Evolutionary conservation across 2,797 vertebrate genomes (phyloP), one percentile per base, ranked within the genome.

Genomic region (Hafferia zeledoni): DNA sequence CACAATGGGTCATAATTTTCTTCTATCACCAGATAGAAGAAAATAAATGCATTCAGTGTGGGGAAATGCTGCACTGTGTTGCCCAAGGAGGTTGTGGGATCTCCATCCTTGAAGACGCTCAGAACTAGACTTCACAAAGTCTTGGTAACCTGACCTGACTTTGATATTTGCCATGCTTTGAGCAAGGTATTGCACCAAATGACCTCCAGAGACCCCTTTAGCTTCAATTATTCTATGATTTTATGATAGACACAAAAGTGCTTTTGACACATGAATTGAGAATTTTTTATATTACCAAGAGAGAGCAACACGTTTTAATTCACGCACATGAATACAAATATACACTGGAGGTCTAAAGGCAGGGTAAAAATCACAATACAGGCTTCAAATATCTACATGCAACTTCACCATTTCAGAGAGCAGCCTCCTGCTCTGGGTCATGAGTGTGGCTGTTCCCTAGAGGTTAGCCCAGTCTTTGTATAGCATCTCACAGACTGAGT

Each of bases 141-240:
- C 41, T 70, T 30, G 22, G n/a, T 69, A 89, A 69, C 39, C 9
- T 76, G 50, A 56, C 70, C 46, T 63, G 55, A 65, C 37, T 88
- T 65, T 13, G 13, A 37, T 2, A 14, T 69, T 59, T 69, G 47
- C 43, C 13, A 5, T 61, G n/a, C 59, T 89, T 87, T 76, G 50
- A 76, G 71, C 27, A 74, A 79, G 39, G 5, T 76, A 11, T 82
- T 50, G 30, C 55, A 69, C n/a, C 18, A 84, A 87, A 59, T 59
- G n/a, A 77, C 60, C 55, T 91, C 64, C 79, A 69, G 76, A 76
- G 25, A 14, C 87, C 28, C 23, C 43, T 52, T 89, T 55, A 79
- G 24, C 47, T 33, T 91, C 47, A 31, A 37, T 69, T 61, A 43
- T 47, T 76, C 23, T 61, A 6, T 43, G 63, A 65, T 76, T 82